Evolutionary conservation across 1,140 invertebrate species (phyloP), one percentile per base, ranked within the genome.

Genomic region (Drosophila trapezifrons): DNA sequence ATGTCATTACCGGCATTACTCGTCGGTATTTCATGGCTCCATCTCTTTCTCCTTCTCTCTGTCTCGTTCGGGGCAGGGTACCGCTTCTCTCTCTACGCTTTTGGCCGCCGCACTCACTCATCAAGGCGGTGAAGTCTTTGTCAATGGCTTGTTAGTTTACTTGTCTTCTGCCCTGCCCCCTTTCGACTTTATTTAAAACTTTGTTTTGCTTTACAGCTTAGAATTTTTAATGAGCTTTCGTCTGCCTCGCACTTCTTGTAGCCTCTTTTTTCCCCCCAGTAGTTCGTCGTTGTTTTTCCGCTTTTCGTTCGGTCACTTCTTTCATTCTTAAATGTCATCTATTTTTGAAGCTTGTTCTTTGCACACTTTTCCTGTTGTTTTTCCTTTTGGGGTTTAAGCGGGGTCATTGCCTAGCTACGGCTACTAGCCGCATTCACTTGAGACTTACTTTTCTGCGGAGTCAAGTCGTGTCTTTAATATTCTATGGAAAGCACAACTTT

Each of bases 171-270:
- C 27, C 20, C 57, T 37, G 5, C 18, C 43, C 62, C 25, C 25
- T 54, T 49, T 64, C 64, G 83, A 86, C 80, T 87, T 89, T 87
- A 78, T 79, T 86, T 83, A 83, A 86, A 86, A 86, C 83, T 86
- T 87, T 87, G 76, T 89, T 87, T 87, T 87, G 79, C 83, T 83
- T 83, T 87, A 87, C 79, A 52, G 83, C 83, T 87, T 80, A 87
- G 83, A 87, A 87, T 87, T 87, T 71, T 87, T 87, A 87, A 87
- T 87, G 84, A 87, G 83, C 83, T 87, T 89, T 87, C 84, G 84
- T 83, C 79, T 87, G 45, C 76, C 73, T 55, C 67, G 60, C 25
- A 57, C 67, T 57, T 29, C 54, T 70, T 47, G 32, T 45, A 35
- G 15, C 45, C 49, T 43, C 45, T n/a, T 56, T 38, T 59, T 67